Conservation (phyloP, 1,140 invertebrate genomes). For the Diprion similis region DNA sequence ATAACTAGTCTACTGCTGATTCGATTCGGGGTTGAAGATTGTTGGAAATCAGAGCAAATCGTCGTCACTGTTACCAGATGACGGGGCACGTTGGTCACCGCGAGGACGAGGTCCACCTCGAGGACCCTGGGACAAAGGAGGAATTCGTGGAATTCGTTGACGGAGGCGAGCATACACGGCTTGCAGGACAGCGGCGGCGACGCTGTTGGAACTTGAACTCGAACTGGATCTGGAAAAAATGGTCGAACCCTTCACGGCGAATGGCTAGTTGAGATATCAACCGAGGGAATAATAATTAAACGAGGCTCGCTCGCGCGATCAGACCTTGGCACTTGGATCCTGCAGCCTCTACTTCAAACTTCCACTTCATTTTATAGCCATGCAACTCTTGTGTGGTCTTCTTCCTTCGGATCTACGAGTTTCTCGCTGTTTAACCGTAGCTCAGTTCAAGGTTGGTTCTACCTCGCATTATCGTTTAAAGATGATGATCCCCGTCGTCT, state of each 20-base stretch:
- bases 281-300: background rate
- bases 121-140: background rate
- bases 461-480: background rate
- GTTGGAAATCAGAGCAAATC: too few species aligned
- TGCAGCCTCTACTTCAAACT: too few species aligned
- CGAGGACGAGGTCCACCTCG: too few species aligned
- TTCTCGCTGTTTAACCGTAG: background rate
- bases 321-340: background rate
- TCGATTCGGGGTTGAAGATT: too few species aligned
- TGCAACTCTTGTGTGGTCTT: too few species aligned
- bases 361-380: too few species aligned
- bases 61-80: too few species aligned
- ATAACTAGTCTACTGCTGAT: too few species aligned
- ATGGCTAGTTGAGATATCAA: background rate
- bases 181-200: background rate
- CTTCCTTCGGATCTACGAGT: background rate
- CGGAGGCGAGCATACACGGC: slow-evolving; percentile 31
- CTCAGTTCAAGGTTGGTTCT: background rate
- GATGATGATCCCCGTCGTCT: too few species aligned
- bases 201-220: slow-evolving; percentile 5
- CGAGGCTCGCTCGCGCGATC: background rate
- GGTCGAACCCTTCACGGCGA: background rate
- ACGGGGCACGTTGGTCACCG: too few species aligned
- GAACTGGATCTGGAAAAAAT: slow-evolving; percentile 3
- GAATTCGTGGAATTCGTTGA: slow-evolving; percentile 22